Evolutionary conservation across 2,113 vertebrate genomes (phyloP), one percentile per base, ranked within the genome.

Genomic region (Spea bombifrons): DNA sequence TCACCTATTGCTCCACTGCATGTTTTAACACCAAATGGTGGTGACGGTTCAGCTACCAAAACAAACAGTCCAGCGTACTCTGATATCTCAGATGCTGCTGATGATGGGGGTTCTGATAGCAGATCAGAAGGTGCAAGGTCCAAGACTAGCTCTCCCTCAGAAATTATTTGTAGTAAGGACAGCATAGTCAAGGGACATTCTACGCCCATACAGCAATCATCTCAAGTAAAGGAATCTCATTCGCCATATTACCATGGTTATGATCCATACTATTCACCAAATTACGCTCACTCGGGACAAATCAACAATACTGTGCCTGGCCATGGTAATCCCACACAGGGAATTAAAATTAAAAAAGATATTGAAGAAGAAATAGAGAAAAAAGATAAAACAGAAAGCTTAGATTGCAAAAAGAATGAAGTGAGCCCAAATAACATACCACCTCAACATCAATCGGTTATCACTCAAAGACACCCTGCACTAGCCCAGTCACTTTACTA

Each of bases 41-140:
- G 90, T 0, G 96, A 98, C 72, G 86, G 88, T 2, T 67, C 88
- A 0, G 91, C 88, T 0, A 52, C 95, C 57, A 98, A 99, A 90
- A 98, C 95, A n/a, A 97, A 94, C 90, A 99, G 96, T 84, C 97
- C 98, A 0, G 97, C 96, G 74, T 99, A 99, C 80, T 99, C 98
- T 0, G 98, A 99, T 88, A 99, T 99, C 84, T 99, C 97, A 0
- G 97, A 99, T 57, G 97, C 96, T 0, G 95, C 94, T 1, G 97
- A 99, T 0, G 97, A 99, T 1, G 97, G 96, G 0, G 95, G 91
- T n/a, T 94, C 94, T 0, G 96, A 98, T 83, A 94, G 95, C 88
- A 92, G 94, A 78, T 94, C 93, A 0, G 96, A 97, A 83, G 91
- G 92, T 63, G 87, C 94, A 75, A 92, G 95, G 88, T 96, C 96